These are phyloP conservation scores for Theropithecus gelada DNA, from an alignment of 2,113 vertebrate species.

Conservation along the genomic window DNA sequence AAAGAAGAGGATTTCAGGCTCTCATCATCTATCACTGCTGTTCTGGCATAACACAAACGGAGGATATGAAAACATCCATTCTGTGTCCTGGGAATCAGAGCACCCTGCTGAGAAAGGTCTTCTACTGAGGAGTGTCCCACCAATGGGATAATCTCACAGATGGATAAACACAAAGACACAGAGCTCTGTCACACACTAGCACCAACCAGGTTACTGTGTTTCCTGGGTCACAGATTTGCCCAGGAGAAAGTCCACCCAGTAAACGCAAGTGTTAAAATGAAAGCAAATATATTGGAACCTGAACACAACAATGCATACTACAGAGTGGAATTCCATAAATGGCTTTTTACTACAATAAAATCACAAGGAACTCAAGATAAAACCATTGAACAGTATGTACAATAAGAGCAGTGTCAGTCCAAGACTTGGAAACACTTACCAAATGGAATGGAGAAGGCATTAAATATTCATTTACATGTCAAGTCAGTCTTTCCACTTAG, in stretches of 20 bases:
- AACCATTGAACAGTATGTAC: neutral
- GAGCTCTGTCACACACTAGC: neutral
- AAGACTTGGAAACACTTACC: neutral
- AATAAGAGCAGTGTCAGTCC: neutral
- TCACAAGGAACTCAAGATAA: neutral
- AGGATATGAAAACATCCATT: accelerated
- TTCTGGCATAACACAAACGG: neutral
- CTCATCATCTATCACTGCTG: neutral
- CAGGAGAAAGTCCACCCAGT: neutral
- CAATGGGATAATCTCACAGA: neutral
- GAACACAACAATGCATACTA: neutral
- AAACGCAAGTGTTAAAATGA: neutral
- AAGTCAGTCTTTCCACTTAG: neutral
- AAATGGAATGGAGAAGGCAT: neutral
- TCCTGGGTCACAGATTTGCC: neutral
- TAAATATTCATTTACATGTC: too few relatives aligned
- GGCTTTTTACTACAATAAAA: neutral
- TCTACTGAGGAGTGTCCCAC: neutral
- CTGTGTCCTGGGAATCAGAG: neutral
- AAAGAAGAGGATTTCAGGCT: neutral
- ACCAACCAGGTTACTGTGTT: neutral
- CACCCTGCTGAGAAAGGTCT: neutral
- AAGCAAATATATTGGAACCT: neutral
- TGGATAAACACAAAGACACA: neutral
- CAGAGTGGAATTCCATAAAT: neutral